Evolutionary conservation across 2,797 vertebrate species (phyloP).

Genomic region (Alosa sapidissima): DNA sequence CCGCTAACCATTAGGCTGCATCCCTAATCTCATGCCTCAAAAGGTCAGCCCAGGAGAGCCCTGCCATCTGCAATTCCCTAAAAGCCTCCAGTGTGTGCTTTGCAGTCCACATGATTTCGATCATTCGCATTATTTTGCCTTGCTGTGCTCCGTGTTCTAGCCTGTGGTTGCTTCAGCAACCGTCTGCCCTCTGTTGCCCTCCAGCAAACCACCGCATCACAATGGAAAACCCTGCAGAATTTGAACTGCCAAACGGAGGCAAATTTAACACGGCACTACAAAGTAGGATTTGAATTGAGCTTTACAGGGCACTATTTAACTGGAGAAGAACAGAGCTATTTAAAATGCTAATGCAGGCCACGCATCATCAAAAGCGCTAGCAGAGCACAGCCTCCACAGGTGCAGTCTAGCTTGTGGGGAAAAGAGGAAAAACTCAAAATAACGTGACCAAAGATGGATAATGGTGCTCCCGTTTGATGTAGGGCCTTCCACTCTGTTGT

Average conservation of each 20-base stretch:
- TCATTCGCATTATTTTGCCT: too few relatives aligned
- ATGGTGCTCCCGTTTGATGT: background rate
- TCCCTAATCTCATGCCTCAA: background rate
- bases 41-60: background rate
- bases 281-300: background rate
- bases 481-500: background rate
- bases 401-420: conserved; percentile 39
- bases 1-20: too few relatives aligned
- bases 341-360: conserved; percentile 40
- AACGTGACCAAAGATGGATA: background rate
- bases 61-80: background rate
- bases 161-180: background rate
- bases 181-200: background rate
- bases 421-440: background rate
- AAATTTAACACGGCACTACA: background rate
- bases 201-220: background rate
- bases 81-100: background rate
- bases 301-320: background rate
- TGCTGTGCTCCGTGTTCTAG: too few relatives aligned
- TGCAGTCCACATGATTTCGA: too few relatives aligned
- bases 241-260: background rate
- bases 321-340: conserved; percentile 9
- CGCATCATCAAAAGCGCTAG: conserved; percentile 31
- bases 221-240: background rate
- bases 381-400: conserved; percentile 36